Percentiles rank a stretch among this genome's conserved stretches.
Conservation (phyloP, 2,113 vertebrate species). For the Psilopogon haemacephalus region DNA sequence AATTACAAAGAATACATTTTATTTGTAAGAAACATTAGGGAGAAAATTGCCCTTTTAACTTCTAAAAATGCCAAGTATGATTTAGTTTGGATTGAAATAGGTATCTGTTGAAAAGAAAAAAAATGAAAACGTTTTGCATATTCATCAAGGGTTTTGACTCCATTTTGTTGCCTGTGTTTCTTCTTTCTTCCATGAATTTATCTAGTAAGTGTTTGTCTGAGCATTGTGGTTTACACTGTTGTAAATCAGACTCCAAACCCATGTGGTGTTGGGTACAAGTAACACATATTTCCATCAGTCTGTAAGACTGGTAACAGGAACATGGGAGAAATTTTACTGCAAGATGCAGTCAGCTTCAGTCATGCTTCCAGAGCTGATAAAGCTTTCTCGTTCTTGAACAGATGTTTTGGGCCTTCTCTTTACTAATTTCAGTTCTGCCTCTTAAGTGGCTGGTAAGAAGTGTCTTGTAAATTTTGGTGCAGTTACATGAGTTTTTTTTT, state of each 20-base stretch:
- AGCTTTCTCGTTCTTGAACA: neutral
- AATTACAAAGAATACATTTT: neutral
- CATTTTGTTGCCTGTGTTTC: neutral
- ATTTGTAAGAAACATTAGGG: neutral
- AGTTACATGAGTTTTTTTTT: neutral
- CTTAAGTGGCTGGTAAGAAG: neutral
- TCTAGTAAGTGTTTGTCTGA: neutral
- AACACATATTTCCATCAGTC: fast-evolving
- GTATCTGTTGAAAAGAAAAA: neutral
- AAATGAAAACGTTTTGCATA: neutral
- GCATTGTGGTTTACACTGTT: neutral
- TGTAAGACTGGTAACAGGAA: neutral
- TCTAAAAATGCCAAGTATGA: neutral
- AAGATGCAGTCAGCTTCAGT: neutral
- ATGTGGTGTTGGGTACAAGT: neutral
- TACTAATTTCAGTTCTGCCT: neutral
- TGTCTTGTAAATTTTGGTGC: conserved; percentile 2
- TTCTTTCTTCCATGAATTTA: neutral
- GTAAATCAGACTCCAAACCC: neutral
- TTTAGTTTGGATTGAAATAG: neutral
- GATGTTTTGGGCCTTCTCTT: conserved; percentile 24
- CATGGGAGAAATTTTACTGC: neutral
- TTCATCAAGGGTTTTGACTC: neutral
- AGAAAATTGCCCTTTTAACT: neutral
- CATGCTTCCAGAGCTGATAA: neutral